phyloP scores from a whole-genome alignment of 2,888 invertebrate genomes.

The Cantharis nigra region DNA sequence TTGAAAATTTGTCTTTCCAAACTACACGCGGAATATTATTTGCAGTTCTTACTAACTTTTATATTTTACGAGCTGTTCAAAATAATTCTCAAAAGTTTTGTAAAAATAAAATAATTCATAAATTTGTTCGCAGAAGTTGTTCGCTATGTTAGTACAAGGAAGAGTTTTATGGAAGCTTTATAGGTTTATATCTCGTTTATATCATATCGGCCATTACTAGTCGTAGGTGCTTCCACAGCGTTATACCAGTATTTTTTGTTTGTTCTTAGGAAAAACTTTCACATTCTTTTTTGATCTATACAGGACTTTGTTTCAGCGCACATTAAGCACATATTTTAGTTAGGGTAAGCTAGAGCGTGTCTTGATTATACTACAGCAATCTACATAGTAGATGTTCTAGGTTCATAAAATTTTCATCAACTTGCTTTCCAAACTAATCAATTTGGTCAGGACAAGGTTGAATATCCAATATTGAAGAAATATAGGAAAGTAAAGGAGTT shows the following conservation, averaged over 20 bases:
- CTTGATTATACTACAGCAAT: neutral
- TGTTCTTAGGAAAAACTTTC: neutral
- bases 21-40: neutral
- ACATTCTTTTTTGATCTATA: neutral
- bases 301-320: neutral
- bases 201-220: neutral
- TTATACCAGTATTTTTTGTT: neutral
- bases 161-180: neutral
- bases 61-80: neutral
- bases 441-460: neutral
- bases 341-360: neutral
- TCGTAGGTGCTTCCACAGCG: neutral
- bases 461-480: neutral
- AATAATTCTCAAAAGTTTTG: neutral
- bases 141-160: neutral
- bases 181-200: neutral
- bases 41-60: neutral
- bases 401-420: neutral
- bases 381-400: neutral
- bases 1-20: neutral
- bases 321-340: neutral
- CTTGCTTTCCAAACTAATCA: neutral
- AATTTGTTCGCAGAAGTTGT: neutral
- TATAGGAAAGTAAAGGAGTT: neutral
- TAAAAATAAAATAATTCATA: neutral